Conservation (phyloP, 2,888 invertebrate genomes). For the Leptothorax acervorum region DNA sequence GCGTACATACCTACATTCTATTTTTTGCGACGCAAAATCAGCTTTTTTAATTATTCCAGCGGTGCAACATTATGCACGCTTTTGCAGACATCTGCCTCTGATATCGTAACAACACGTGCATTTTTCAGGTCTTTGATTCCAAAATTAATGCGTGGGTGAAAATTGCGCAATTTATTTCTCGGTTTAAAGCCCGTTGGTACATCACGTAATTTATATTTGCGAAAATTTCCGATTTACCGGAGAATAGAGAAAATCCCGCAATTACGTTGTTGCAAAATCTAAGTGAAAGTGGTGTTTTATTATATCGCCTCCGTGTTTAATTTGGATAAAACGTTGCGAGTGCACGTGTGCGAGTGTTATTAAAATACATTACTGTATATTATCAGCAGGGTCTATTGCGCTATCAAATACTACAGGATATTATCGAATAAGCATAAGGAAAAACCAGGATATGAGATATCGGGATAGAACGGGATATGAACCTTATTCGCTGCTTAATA, state of each 20-base stretch:
- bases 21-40: neutral
- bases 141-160: constrained; percentile 21
- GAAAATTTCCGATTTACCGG: constrained; percentile 25
- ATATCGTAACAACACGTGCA: neutral
- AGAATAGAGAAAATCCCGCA: constrained; percentile 6
- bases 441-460: neutral
- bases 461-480: neutral
- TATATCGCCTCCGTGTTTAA: neutral
- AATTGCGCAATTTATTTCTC: constrained; percentile 18
- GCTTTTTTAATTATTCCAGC: neutral
- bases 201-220: constrained; percentile 3
- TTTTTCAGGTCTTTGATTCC: constrained; percentile 11
- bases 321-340: neutral
- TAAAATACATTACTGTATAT: constrained; percentile 6
- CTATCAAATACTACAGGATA: neutral
- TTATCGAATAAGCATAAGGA: neutral
- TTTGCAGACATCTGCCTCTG: neutral
- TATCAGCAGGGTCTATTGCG: neutral
- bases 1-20: neutral
- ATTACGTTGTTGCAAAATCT: constrained; percentile 27
- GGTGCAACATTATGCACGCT: neutral
- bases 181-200: neutral
- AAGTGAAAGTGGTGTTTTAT: neutral
- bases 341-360: neutral
- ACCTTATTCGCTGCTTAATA: neutral